Percentiles rank a stretch among this genome's conserved stretches.
These are phyloP conservation scores for Lasius fuliginosus DNA, from an alignment of 2,888 invertebrate genomes.

Conservation along the genomic window DNA sequence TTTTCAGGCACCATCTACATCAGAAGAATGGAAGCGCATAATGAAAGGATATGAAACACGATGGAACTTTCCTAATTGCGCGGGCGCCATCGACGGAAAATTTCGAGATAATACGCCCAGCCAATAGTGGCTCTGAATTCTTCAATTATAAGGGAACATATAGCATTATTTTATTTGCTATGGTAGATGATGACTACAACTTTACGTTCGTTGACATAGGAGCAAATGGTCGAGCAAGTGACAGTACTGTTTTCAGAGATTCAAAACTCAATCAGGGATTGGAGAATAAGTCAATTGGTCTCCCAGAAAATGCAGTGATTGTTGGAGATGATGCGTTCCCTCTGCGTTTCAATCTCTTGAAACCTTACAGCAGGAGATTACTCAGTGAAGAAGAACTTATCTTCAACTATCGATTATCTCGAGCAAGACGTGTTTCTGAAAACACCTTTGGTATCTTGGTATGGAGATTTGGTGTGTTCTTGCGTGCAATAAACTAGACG, in stretches of 20 bases:
- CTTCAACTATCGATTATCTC: too few relatives aligned
- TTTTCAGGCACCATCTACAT: background rate
- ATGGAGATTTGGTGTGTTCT: constrained; percentile 2
- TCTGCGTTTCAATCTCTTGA: background rate
- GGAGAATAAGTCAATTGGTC: background rate
- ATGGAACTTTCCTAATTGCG: background rate
- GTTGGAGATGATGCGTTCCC: background rate
- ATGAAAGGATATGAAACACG: background rate
- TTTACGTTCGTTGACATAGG: background rate
- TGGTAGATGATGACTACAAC: background rate
- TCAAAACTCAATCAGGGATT: background rate
- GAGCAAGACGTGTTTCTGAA: background rate
- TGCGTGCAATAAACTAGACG: background rate
- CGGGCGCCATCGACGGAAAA: background rate
- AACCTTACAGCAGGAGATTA: background rate
- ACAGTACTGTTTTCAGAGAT: background rate
- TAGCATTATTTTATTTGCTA: constrained; percentile 3
- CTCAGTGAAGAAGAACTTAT: background rate
- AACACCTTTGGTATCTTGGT: background rate
- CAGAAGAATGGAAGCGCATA: background rate
- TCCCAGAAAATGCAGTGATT: background rate
- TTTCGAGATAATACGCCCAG: background rate
- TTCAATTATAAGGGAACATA: background rate
- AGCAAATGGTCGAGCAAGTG: background rate
- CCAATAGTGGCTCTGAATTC: background rate